Evolutionary conservation across 1,140 invertebrate species (phyloP).

Genomic region (Aphelinus atriplicis): DNA sequence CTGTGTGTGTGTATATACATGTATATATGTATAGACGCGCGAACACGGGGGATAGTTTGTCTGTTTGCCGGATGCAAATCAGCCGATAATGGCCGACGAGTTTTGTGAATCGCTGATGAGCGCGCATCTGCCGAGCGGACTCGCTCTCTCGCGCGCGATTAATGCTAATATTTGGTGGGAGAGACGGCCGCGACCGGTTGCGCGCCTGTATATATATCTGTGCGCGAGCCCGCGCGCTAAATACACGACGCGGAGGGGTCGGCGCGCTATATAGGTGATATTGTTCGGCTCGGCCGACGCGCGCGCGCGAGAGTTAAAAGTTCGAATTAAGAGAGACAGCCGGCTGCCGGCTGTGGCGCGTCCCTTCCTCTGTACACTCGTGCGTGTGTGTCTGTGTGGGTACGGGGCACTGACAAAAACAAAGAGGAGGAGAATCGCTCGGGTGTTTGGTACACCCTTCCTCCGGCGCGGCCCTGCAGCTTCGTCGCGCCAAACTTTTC

Average conservation of each 20-base stretch:
- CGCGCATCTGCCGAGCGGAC: not conserved
- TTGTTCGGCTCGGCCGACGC: not conserved
- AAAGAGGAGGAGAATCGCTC: not conserved
- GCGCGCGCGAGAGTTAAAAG: not conserved
- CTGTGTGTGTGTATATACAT: no score
- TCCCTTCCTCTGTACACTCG: no score
- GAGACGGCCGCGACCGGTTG: slow-evolving; percentile 30
- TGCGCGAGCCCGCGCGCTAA: not conserved
- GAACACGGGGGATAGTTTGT: no score
- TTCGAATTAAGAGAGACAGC: not conserved
- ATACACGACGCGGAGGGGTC: no score
- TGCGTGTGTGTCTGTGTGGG: not conserved
- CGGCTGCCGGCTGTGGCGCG: not conserved
- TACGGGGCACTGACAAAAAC: not conserved
- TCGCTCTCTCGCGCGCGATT: not conserved
- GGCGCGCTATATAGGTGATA: not conserved
- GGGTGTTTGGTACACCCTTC: no score
- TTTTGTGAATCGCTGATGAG: not conserved
- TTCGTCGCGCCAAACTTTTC: no score
- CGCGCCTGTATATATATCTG: no score
- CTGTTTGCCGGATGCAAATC: no score
- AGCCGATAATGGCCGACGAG: no score
- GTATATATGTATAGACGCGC: no score
- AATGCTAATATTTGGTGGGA: slow-evolving; percentile 38
- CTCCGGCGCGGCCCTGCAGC: no score